Evolutionary conservation across 2,888 invertebrate species (phyloP).

Genomic region (Chaetogeoica ovagalla): DNA sequence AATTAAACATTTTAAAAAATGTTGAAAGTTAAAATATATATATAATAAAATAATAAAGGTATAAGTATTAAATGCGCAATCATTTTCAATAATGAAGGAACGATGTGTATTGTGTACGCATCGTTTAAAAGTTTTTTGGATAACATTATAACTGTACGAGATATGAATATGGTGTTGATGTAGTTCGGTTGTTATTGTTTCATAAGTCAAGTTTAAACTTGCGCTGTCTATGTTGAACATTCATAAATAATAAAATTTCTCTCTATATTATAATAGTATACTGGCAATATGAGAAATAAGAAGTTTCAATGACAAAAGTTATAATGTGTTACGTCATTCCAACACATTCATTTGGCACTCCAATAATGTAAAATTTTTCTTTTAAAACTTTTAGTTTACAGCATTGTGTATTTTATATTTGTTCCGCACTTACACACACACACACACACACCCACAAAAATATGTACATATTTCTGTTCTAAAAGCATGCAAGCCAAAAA

Average conservation of each 20-base stretch:
- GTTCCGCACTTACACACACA: neutral
- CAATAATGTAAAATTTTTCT: neutral
- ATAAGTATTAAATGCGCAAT: too few species aligned
- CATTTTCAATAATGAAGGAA: too few species aligned
- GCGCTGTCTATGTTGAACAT: neutral
- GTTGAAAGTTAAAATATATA: too few species aligned
- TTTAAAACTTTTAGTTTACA: neutral
- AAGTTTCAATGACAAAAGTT: slow-evolving; percentile 10
- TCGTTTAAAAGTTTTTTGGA: too few species aligned
- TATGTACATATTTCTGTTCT: neutral
- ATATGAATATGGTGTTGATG: too few species aligned
- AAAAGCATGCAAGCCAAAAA: neutral
- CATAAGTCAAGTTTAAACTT: neutral
- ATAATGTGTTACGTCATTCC: neutral
- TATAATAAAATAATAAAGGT: too few species aligned
- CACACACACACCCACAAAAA: neutral
- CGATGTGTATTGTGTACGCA: too few species aligned
- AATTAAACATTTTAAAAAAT: too few species aligned
- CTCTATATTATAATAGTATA: neutral
- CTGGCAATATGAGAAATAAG: slow-evolving; percentile 1
- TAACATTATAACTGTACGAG: too few species aligned
- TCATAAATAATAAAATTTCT: neutral
- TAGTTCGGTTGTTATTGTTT: neutral
- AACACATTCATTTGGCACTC: neutral
- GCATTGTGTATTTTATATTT: neutral